A percentile compares a stretch with the other conserved stretches of the same genome.
These are phyloP conservation scores for Choloepus hoffmanni DNA, from an alignment of 2,113 vertebrate species.

Conservation along the genomic window DNA sequence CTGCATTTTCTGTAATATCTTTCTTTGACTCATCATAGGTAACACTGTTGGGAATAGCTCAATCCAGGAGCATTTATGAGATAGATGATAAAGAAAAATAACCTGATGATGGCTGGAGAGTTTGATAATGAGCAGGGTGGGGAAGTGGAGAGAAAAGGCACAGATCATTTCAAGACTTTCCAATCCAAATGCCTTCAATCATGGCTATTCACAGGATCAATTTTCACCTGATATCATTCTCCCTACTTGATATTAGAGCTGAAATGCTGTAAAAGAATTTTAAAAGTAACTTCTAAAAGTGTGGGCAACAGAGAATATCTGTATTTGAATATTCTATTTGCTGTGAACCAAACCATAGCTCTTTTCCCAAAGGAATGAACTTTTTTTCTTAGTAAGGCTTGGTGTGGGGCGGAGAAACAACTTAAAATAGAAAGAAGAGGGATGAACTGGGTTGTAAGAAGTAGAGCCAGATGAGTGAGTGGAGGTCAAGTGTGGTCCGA, in stretches of 20 bases:
- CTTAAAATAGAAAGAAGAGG: neutral
- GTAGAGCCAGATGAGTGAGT: neutral
- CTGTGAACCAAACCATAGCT: neutral
- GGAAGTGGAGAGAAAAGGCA: neutral
- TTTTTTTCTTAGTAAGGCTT: neutral
- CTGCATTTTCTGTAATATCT: neutral
- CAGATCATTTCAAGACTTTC: neutral
- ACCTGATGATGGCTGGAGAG: neutral
- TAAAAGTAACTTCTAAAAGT: neutral
- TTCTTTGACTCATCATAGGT: neutral
- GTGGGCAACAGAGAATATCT: neutral
- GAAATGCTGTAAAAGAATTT: neutral
- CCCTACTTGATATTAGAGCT: neutral
- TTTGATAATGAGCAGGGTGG: neutral
- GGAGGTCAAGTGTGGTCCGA: neutral
- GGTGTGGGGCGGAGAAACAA: neutral
- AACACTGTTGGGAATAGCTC: neutral
- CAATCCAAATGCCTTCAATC: neutral
- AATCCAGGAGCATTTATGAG: neutral
- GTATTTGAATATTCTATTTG: neutral
- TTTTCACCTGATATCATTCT: neutral
- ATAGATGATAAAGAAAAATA: neutral
- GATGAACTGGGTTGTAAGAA: neutral
- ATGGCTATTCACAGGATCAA: no score
- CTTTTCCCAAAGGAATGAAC: neutral